A percentile compares a stretch with the other conserved stretches of the same genome.
These are phyloP conservation scores for Zaprionus tsacasi DNA, from an alignment of 1,140 invertebrate species.

Conservation along the genomic window DNA sequence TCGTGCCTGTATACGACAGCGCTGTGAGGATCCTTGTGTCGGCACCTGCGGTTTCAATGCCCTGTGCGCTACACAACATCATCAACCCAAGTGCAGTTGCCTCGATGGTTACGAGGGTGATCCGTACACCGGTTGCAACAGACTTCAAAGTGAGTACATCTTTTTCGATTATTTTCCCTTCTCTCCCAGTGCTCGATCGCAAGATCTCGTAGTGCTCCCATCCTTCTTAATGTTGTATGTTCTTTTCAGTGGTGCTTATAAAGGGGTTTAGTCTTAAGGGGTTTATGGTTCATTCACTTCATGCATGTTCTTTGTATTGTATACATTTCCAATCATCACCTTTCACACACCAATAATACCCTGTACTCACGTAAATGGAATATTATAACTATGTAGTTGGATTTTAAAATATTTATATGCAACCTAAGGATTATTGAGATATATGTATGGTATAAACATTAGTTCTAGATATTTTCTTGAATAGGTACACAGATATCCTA, in stretches of 20 bases:
- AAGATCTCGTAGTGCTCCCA: background rate
- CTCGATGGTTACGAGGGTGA: slow-evolving; percentile 91
- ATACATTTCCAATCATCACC: slow-evolving; percentile 53
- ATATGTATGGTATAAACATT: too few species aligned
- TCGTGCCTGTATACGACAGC: slow-evolving; percentile 90
- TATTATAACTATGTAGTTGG: background rate
- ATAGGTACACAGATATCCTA: too few species aligned
- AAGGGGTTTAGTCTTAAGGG: slow-evolving; percentile 49
- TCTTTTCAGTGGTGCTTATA: slow-evolving; percentile 76
- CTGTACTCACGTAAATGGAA: background rate
- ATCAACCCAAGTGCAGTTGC: slow-evolving; percentile 91
- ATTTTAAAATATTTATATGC: too few species aligned
- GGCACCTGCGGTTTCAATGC: slow-evolving; percentile 94
- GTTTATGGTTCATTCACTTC: slow-evolving; percentile 60
- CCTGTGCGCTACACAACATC: slow-evolving; percentile 90
- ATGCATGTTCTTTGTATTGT: slow-evolving; percentile 74
- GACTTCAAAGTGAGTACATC: slow-evolving; percentile 87
- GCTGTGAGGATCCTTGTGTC: slow-evolving; percentile 92
- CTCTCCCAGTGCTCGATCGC: slow-evolving; percentile 26
- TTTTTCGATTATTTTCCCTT: slow-evolving; percentile 49
- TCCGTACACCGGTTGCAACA: slow-evolving; percentile 91
- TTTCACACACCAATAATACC: slow-evolving; percentile 15
- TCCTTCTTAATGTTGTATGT: slow-evolving; percentile 66
- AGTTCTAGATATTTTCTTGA: too few species aligned
- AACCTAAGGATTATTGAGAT: too few species aligned